Base-by-base conservation (phyloP, 2,888 invertebrate genomes). In the Cylindroiulus punctatus region DNA sequence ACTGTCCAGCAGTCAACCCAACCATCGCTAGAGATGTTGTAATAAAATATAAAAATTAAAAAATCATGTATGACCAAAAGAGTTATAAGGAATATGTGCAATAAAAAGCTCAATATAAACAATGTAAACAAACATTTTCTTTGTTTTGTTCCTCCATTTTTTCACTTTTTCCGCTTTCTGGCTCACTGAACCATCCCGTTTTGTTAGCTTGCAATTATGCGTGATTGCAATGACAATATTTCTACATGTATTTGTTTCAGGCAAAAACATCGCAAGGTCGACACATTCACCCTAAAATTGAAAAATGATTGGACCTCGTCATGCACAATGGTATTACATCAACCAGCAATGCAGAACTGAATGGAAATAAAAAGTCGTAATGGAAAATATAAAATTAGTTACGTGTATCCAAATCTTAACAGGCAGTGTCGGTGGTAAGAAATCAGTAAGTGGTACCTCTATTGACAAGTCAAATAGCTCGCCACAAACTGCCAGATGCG, bases 1-100 rank as follows among this genome's bases (percentile, higher is more conserved):
- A 98, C 97, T 84, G 96, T 96, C 98, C 98, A 98, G 90, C 98
- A 98, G 90, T 98, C 98, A 0, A 98, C 94, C 98, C 98, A 99
- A 1, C 98, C 97, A 88, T 90, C 90, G 88, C 91, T 91, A 89
- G 8, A 88, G 87, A 86, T 19, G 84, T 17, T 26, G 19, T 84
- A 10, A 10, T 10, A 36, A 36, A 36, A 36, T 4, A 81, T 83
- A 36, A 83, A 36, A 42, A 47, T n/a, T 22, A n/a, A 85, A 30
- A 17, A 3, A 85, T 42, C n/a, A 26, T 44, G 40, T 40, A 52
- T 36, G 12, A 84, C 40, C n/a, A 36, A 32, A 44, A 57, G 26
- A 82, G 40, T 17, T 12, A 19, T 26, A 22, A 17, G n/a, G 22
- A 19, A 14, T 12, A 19, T 32, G 85, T 57, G 26, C 5, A 30